Base-by-base conservation (phyloP, 2,888 invertebrate species). In the Altica lythri region DNA sequence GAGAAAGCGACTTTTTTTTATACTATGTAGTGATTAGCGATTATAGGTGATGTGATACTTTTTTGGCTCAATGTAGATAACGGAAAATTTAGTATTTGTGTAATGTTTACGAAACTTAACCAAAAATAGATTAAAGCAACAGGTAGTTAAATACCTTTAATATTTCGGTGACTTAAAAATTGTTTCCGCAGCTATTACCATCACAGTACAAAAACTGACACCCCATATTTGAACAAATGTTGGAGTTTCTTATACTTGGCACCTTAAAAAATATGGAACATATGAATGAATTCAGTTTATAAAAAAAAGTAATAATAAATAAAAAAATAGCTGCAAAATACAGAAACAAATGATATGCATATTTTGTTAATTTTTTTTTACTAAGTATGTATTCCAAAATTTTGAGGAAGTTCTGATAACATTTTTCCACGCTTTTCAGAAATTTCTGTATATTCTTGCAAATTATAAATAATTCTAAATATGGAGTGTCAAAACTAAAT, bases 141-240 rank as follows among this genome's bases (percentile, higher is more conserved):
- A 34, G 35, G 40, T 44, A 40, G 47, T 53, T 53, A 59, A 53
- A 55, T 55, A 59, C 55, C 55, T 55, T 52, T 8, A 50, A 38
- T 42, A 51, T 37, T 49, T 48, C 52, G 37, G 22, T 44, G 43
- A 44, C 30, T 29, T 57, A 57, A 37, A 57, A 48, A 48, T 57
- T 59, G 52, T 55, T 55, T 32, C 46, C 49, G 53, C 61, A 59
- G 55, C 53, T 59, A 48, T 59, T 61, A 45, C 59, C 59, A 55
- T 61, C 61, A 55, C 61, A 61, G 55, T 61, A 61, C 45, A 61
- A 57, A 57, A 61, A 61, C 61, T 61, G 61, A 59, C 61, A 61
- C 48, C 59, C 61, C 61, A 61, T 57, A 57, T 61, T 57, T 51
- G 61, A 59, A 57, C 61, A 61, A 53, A 61, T 61, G 54, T 53